phyloP scores from a whole-genome alignment of 2,113 vertebrate genomes.

The Crotalus helleri region DNA sequence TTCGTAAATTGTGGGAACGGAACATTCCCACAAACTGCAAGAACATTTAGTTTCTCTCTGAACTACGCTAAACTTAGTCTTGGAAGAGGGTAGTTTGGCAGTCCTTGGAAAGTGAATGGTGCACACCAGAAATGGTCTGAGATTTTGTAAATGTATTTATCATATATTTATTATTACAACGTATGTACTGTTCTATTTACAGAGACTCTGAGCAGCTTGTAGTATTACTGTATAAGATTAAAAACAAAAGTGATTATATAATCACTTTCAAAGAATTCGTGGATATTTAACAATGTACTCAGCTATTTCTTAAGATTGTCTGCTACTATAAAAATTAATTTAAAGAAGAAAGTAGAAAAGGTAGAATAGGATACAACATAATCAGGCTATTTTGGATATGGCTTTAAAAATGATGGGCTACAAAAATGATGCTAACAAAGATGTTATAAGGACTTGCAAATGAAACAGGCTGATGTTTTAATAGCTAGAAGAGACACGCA shows the following conservation, averaged over 20 bases:
- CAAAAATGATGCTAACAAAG: too few species aligned
- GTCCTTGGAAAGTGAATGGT: neutral
- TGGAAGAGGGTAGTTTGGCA: neutral
- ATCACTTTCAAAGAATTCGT: neutral
- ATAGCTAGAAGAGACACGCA: too few species aligned
- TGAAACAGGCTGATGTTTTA: too few species aligned
- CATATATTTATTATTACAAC: neutral
- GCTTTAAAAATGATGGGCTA: too few species aligned
- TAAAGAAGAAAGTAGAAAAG: too few species aligned
- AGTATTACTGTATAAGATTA: neutral
- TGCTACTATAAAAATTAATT: too few species aligned
- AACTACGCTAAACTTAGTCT: neutral
- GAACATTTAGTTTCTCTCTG: neutral
- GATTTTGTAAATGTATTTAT: neutral
- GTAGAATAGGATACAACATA: too few species aligned
- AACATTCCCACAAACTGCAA: neutral
- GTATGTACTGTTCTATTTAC: neutral
- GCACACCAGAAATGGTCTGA: neutral
- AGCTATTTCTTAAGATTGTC: too few species aligned
- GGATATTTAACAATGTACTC: neutral
- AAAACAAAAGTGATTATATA: neutral
- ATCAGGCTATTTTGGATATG: too few species aligned
- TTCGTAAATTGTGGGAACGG: neutral
- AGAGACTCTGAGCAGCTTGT: neutral
- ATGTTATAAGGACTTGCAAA: too few species aligned